phyloP scores from a whole-genome alignment of 2,888 invertebrate species.

The Nymphalis c-album region DNA sequence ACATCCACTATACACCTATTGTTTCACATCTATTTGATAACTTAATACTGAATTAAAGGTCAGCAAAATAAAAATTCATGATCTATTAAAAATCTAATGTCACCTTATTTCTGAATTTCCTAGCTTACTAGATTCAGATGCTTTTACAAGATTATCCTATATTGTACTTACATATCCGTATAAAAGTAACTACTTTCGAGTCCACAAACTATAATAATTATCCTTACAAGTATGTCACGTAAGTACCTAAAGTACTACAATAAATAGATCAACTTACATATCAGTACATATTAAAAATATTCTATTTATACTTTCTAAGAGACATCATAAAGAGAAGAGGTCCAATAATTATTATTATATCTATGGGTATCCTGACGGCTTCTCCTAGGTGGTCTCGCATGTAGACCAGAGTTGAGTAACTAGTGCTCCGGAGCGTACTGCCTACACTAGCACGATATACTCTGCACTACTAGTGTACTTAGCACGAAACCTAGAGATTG shows the following conservation, averaged over 20 bases:
- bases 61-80: constrained; percentile 62
- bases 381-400: constrained; percentile 73
- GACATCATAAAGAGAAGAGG: constrained; percentile 58
- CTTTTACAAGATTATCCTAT: constrained; percentile 71
- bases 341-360: constrained; percentile 58
- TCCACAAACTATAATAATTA: constrained; percentile 64
- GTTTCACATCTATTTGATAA: constrained; percentile 73
- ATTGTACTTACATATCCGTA: constrained; percentile 75
- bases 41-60: constrained; percentile 76
- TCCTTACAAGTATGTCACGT: constrained; percentile 74
- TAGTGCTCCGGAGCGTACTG: constrained; percentile 81
- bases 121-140: constrained; percentile 64
- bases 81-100: constrained; percentile 57
- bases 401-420: constrained; percentile 77
- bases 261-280: constrained; percentile 79
- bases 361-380: constrained; percentile 75
- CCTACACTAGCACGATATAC: constrained; percentile 79
- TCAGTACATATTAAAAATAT: constrained; percentile 72
- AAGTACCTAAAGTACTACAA: constrained; percentile 79
- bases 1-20: constrained; percentile 56
- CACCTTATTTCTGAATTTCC: constrained; percentile 61
- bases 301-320: constrained; percentile 68
- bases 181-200: constrained; percentile 60
- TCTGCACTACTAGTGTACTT: constrained; percentile 81
- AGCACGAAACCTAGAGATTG: constrained; percentile 82